Evolutionary conservation across 1,140 invertebrate genomes (phyloP), one percentile per base, ranked within the genome.

Genomic region (Monochamus saltuarius): DNA sequence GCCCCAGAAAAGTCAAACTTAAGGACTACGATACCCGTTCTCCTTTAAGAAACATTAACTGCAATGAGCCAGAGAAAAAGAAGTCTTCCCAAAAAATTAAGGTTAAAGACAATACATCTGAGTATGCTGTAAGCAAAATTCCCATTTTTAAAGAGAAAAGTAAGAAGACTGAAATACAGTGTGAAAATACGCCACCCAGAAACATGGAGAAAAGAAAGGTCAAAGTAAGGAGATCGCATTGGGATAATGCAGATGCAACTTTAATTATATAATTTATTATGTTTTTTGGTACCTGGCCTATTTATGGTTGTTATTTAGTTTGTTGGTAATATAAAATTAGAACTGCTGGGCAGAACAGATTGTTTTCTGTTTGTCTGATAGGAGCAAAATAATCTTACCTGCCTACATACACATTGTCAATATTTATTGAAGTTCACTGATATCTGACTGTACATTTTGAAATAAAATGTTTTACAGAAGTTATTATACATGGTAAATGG

Each of bases 151-250:
- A 69, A 56, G 68, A 67, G 8, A 73, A 67, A 34, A 56, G 56
- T 34, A 47, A 55, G 29, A 71, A 62, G 59, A 55, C 43, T 10
- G 55, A 50, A 39, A 52, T 69, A 9, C 73, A 75, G 52, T 73
- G 72, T 65, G 73, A 75, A 62, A 75, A 75, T 59, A 75, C 69
- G 19, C 72, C 73, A 16, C 73, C 73, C 22, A 66, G 47, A 45
- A 56, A 59, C 22, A 64, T 65, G 52, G 35, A 61, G 14, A 59
- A 59, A 8, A 49, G 14, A 17, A 38, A 42, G 6, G 22, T 34
- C 2, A 69, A 66, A 57, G 7, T 16, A 7, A 67, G 62, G 56
- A 65, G 61, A 57, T 57, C 64, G 7, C 64, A 68, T 42, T 74
- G 72, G 72, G 71, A 71, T 43, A 50, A 57, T 29, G 59, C 55